Conservation (phyloP, 2,113 vertebrate genomes). For the Pithys albifrons region DNA sequence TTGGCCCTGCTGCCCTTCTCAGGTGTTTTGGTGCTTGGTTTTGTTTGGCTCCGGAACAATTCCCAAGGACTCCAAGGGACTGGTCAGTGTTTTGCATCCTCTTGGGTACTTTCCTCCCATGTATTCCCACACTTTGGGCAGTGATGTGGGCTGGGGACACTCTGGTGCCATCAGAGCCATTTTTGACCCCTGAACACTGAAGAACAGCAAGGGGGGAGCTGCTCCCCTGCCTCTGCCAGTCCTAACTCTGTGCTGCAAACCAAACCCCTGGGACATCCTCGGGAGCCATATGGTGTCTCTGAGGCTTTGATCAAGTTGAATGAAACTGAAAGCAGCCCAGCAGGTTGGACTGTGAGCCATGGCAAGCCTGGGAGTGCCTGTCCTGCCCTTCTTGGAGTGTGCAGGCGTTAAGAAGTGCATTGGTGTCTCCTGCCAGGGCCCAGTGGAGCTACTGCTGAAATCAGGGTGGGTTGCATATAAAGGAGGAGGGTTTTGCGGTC, state of each 20-base stretch:
- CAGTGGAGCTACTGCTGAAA: accelerated
- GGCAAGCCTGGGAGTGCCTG: accelerated
- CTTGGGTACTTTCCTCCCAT: not conserved
- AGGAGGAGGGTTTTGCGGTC: not conserved
- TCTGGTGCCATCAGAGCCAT: not conserved
- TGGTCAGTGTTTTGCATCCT: not conserved
- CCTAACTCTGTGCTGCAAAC: not conserved
- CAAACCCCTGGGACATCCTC: not conserved
- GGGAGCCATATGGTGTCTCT: not conserved
- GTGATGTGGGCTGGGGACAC: not conserved
- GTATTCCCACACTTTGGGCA: not conserved
- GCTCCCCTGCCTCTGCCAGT: not conserved
- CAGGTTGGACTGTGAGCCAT: not conserved
- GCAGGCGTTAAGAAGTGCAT: accelerated
- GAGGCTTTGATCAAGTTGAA: not conserved
- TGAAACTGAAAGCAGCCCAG: not conserved
- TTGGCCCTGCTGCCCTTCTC: not conserved
- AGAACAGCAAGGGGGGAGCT: not conserved
- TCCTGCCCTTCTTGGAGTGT: not conserved
- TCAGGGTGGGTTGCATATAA: accelerated
- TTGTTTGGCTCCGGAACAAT: not conserved
- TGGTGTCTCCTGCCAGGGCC: not conserved
- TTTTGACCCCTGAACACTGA: not conserved
- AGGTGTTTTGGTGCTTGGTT: not conserved
- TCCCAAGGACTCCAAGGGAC: not conserved